Conservation (phyloP, 2,888 invertebrate species). For the Trichopoda pennipes region DNA sequence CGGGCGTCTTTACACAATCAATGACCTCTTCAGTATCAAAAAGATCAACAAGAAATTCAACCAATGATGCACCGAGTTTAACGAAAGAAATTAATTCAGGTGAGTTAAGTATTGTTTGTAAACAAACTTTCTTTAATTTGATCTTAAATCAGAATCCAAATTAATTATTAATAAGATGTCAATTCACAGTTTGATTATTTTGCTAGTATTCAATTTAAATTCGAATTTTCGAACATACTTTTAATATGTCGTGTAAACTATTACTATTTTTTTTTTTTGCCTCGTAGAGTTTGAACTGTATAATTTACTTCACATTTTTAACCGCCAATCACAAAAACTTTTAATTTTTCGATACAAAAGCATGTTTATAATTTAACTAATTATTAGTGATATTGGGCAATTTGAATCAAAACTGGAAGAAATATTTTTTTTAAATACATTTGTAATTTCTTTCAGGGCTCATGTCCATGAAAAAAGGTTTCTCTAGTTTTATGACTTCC, state of each 20-base stretch:
- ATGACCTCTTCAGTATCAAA: slow-evolving; percentile 80
- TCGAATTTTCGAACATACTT: too few species aligned
- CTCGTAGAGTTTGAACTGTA: too few species aligned
- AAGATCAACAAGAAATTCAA: slow-evolving; percentile 77
- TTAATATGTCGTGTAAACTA: too few species aligned
- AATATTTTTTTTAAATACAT: too few species aligned
- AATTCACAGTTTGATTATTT: neutral
- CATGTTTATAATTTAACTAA: too few species aligned
- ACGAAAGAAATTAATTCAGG: slow-evolving; percentile 83
- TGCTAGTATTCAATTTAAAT: neutral
- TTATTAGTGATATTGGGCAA: too few species aligned
- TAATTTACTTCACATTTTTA: too few species aligned
- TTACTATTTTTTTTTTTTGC: too few species aligned
- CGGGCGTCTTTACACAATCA: slow-evolving; percentile 76
- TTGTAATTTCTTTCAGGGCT: slow-evolving; percentile 81
- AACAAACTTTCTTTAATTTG: neutral
- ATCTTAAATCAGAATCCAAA: neutral
- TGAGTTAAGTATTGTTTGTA: slow-evolving; percentile 65
- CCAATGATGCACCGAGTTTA: slow-evolving; percentile 76
- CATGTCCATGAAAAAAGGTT: slow-evolving; percentile 90
- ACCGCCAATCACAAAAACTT: neutral
- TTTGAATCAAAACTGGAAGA: too few species aligned
- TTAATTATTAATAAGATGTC: neutral
- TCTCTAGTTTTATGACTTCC: slow-evolving; percentile 91
- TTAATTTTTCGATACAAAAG: neutral